A percentile compares a stretch with the other conserved stretches of the same genome.
Evolutionary conservation across 2,888 invertebrate genomes (phyloP).

Genomic region (Agrotis segetum): DNA sequence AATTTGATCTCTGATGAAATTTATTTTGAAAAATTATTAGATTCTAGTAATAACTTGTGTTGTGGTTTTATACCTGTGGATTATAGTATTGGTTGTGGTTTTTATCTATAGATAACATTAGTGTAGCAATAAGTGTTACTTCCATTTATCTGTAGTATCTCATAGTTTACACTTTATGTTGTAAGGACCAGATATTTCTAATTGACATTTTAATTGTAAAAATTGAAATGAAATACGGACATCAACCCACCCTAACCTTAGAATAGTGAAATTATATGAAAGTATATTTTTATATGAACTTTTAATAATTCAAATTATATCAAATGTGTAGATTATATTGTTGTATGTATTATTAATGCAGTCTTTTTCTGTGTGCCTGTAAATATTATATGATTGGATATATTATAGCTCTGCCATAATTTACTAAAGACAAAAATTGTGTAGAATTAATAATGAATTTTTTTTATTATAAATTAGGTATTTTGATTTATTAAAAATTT

Average conservation of each 20-base stretch:
- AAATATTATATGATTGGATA: conserved; percentile 18
- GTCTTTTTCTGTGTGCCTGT: conserved; percentile 13
- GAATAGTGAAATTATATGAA: conserved; percentile 73
- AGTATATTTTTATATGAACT: conserved; percentile 54
- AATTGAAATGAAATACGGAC: conserved; percentile 85
- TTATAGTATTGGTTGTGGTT: conserved; percentile 70
- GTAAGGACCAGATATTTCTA: conserved; percentile 42
- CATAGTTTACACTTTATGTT: conserved; percentile 19
- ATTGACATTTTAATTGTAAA: conserved; percentile 73
- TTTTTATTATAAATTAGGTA: conserved; percentile 7
- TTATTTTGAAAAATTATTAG: conserved; percentile 25
- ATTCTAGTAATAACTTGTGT: conserved; percentile 4
- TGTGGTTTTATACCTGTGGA: conserved; percentile 24
- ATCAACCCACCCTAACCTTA: conserved; percentile 87
- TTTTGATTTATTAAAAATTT: conserved; percentile 22
- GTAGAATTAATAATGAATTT: not conserved
- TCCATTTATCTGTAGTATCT: conserved; percentile 57
- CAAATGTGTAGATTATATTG: conserved; percentile 34
- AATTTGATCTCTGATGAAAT: conserved; percentile 64
- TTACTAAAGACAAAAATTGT: conserved; percentile 9
- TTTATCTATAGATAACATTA: conserved; percentile 57
- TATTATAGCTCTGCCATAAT: conserved; percentile 17
- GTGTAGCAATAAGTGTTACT: conserved; percentile 52
- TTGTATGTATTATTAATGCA: conserved; percentile 32
- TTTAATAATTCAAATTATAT: conserved; percentile 52